Evolutionary conservation across 2,113 vertebrate genomes (phyloP).

Genomic region (Clupea harengus): DNA sequence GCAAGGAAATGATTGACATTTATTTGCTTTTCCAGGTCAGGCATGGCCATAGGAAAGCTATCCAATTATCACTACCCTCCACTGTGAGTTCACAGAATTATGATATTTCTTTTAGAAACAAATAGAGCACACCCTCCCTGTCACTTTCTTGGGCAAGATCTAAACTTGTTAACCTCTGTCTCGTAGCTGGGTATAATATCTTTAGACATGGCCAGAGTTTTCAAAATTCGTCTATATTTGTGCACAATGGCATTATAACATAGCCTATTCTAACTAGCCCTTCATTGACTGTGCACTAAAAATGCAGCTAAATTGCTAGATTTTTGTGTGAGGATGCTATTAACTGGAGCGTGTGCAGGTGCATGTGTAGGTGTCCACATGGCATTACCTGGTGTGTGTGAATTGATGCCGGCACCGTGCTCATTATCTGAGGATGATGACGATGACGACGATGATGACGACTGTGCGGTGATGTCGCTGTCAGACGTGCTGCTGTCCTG

Average conservation of each 20-base stretch:
- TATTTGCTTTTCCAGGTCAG: background rate
- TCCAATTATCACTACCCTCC: background rate
- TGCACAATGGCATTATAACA: background rate
- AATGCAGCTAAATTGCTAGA: background rate
- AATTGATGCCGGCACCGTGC: slow-evolving; percentile 89
- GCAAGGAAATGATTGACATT: background rate
- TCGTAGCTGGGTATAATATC: background rate
- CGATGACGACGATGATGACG: slow-evolving; percentile 82
- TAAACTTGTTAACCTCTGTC: background rate
- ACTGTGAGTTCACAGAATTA: background rate
- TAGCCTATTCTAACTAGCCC: background rate
- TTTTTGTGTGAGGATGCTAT: background rate
- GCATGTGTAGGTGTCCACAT: background rate
- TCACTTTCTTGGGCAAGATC: background rate
- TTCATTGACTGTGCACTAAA: background rate
- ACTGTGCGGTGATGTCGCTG: slow-evolving; percentile 96
- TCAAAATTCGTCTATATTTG: background rate
- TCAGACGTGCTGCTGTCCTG: slow-evolving; percentile 99
- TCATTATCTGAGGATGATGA: slow-evolving; percentile 85
- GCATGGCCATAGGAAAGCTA: background rate
- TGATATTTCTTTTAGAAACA: background rate
- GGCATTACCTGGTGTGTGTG: slow-evolving; percentile 86
- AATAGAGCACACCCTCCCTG: background rate
- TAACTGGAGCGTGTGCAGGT: background rate
- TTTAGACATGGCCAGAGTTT: background rate